Evolutionary conservation across 2,797 vertebrate species (phyloP), one percentile per base, ranked within the genome.

Genomic region (Ambastaia sidthimunki): DNA sequence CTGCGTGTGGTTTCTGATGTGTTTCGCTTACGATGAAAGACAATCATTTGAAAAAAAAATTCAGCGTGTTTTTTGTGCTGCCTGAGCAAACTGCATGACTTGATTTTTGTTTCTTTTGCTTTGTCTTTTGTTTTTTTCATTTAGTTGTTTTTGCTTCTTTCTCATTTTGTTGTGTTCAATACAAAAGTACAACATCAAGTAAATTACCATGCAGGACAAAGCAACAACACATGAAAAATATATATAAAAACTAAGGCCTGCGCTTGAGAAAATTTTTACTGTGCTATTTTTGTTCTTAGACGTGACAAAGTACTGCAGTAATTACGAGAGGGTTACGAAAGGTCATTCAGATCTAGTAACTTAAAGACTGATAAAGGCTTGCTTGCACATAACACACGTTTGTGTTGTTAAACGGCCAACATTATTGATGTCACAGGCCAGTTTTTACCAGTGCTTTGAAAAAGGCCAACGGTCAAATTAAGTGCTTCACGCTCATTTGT

Each of bases 281-380:
- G 75, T 48, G 37, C 41, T 70, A 7, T 69, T 60, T 70, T 70
- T 55, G 21, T 63, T 62, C n/a, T 63, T 23, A 63, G 44, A 77
- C 73, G 78, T 87, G 66, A 48, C 77, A 84, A 31, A 19, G 74
- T 78, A 79, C 86, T 76, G 83, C 78, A 69, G 76, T 41, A 31
- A 72, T 65, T 44, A 52, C 3, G 44, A 60, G 44, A 78, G 67
- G 41, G 54, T 41, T n/a, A 23, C 54, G 2, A 72, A 72, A 72
- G 70, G 55, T 65, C 59, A 47, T 55, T 62, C 62, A 37, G 31
- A 65, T 65, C 31, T 34, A 9, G 28, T 19, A 69, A 63, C 57
- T n/a, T n/a, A 18, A 31, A 50, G 69, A 80, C 41, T 76, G 52
- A 72, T 63, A 68, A 62, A 73, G 74, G 18, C 76, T 15, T 21